Conservation (phyloP, 1,140 invertebrate species). For the Drosophila lowei region DNA sequence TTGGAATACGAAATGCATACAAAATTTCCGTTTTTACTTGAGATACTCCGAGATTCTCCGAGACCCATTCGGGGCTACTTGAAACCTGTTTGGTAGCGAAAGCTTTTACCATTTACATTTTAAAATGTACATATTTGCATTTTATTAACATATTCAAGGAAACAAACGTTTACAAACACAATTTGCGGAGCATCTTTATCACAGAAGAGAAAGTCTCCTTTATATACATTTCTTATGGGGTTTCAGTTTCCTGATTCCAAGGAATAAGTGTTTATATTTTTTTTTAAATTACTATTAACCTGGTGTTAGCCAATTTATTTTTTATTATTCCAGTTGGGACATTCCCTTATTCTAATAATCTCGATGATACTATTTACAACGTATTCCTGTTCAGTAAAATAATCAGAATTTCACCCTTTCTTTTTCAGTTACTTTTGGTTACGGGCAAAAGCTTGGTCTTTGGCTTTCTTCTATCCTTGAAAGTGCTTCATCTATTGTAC, state of each 20-base stretch:
- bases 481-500: constrained; percentile 61
- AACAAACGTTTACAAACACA: constrained; percentile 7
- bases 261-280: too few relatives aligned
- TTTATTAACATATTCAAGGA: constrained; percentile 44
- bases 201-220: constrained; percentile 16
- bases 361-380: too few relatives aligned
- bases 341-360: too few relatives aligned
- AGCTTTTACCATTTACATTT: constrained; percentile 23
- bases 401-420: not conserved
- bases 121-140: constrained; percentile 33
- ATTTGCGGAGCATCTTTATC: constrained; percentile 9
- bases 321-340: too few relatives aligned
- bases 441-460: constrained; percentile 50
- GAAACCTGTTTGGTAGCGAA: constrained; percentile 32
- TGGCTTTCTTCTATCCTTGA: constrained; percentile 40
- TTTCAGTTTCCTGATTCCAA: not conserved
- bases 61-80: constrained; percentile 2
- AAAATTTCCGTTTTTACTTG: too few relatives aligned
- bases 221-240: not conserved
- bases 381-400: too few relatives aligned
- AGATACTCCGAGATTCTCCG: too few relatives aligned
- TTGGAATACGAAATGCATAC: too few relatives aligned
- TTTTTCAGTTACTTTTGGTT: constrained; percentile 42
- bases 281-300: too few relatives aligned
- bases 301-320: too few relatives aligned